Base-by-base conservation (phyloP, 2,888 invertebrate species). In the Leptopilina syphax region DNA sequence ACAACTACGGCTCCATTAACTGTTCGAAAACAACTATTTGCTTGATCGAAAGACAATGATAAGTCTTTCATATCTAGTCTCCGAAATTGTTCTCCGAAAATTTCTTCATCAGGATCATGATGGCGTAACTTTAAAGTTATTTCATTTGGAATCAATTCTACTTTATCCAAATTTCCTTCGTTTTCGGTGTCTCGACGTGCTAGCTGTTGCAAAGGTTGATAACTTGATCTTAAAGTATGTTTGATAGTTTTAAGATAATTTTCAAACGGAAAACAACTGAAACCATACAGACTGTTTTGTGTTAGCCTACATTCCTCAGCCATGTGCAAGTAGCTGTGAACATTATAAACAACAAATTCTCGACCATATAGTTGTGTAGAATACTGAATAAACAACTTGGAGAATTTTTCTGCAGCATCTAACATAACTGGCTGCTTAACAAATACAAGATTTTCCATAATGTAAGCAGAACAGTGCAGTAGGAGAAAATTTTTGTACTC, bases 241-340 rank as follows among this genome's bases (percentile, higher is more conserved):
- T 57, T 57, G 8, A 57, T 57, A n/a, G 57, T 57, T 57, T 57
- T 57, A 12, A 57, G 57, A 57, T 57, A 57, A 7, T 57, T 57
- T 57, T 57, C 57, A 57, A 57, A 57, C n/a, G 57, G 57, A 57
- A 57, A 57, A 57, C 57, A 57, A 57, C 57, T 57, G 57, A 57
- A 57, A 12, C 13, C 57, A 13, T 12, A 13, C n/a, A 57, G 57
- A 57, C 13, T 57, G 13, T 57, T 57, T 57, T 57, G 57, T 10
- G 57, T 57, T 12, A 57, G 8, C 12, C 57, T 57, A 57, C 57
- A 57, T 57, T 57, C 57, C 13, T 57, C 9, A 57, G 57, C 57
- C 57, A 57, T 57, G n/a, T 57, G 57, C 13, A 10, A 1, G n/a
- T 57, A 57, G 57, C 57, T 57, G 57, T 57, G 57, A n/a, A 57